These are phyloP conservation scores for Leptinotarsa juncta DNA, from an alignment of 2,888 invertebrate genomes.

Conservation along the genomic window DNA sequence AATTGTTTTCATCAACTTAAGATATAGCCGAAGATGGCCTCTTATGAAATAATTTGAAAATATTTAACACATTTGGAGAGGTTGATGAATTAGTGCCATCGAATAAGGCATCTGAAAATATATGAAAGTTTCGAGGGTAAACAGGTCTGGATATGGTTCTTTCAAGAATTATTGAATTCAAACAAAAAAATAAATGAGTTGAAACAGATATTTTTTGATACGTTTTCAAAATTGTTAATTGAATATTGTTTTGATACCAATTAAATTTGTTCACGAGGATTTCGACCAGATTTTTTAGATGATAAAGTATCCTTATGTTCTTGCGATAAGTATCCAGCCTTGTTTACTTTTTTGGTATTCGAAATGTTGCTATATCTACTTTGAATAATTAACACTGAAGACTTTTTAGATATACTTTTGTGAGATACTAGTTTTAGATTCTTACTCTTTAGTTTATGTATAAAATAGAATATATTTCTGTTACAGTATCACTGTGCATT, in stretches of 20 bases:
- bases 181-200: not conserved
- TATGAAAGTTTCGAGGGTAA: not conserved
- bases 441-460: conserved; percentile 22
- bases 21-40: conserved; percentile 15
- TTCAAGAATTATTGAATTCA: not conserved
- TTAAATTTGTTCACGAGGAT: too few relatives aligned
- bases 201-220: too few relatives aligned
- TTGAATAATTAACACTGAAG: conserved; percentile 8
- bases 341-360: not conserved
- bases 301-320: too few relatives aligned
- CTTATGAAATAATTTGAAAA: not conserved
- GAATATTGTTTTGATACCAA: too few relatives aligned
- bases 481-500: conserved; percentile 25
- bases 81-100: conserved; percentile 55
- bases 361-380: conserved; percentile 14
- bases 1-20: conserved; percentile 18
- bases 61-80: conserved; percentile 36
- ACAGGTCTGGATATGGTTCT: not conserved
- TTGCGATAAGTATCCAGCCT: not conserved
- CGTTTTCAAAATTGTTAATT: too few relatives aligned
- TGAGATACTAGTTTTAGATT: conserved; percentile 31
- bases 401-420: conserved; percentile 27
- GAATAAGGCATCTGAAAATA: conserved; percentile 49
- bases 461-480: conserved; percentile 37
- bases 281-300: too few relatives aligned